Percentiles rank a stretch among this genome's conserved stretches.
phyloP scores from a whole-genome alignment of 1,140 invertebrate genomes.

The Drosophila santomea region DNA sequence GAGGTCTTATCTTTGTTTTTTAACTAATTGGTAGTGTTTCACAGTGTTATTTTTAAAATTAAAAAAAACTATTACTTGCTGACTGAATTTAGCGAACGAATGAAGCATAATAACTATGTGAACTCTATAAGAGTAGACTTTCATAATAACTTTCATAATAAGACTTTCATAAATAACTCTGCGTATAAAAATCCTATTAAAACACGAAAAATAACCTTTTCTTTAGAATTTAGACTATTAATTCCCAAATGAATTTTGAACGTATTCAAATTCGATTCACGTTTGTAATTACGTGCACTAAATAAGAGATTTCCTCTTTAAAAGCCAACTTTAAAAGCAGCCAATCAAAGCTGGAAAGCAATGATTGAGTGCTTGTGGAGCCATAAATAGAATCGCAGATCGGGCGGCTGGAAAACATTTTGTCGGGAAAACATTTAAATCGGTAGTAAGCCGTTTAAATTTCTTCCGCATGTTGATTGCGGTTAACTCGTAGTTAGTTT shows the following conservation, averaged over 20 bases:
- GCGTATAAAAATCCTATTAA: not conserved
- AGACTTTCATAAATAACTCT: slow-evolving; percentile 6
- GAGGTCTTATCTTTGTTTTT: not conserved
- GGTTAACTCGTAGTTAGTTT: slow-evolving; percentile 32
- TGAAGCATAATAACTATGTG: not conserved
- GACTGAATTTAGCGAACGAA: no score
- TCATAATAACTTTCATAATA: no score
- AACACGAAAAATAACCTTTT: not conserved
- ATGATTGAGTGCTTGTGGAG: not conserved
- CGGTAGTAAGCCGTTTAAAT: slow-evolving; percentile 39
- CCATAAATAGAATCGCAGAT: slow-evolving; percentile 21
- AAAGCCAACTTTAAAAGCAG: not conserved
- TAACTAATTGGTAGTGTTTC: no score
- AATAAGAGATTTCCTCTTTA: slow-evolving; percentile 9
- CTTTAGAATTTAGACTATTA: slow-evolving; percentile 2
- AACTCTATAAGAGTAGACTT: not conserved
- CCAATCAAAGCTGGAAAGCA: slow-evolving; percentile 10
- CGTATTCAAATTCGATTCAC: slow-evolving; percentile 15
- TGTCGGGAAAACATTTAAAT: slow-evolving; percentile 2
- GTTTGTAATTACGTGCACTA: slow-evolving; percentile 27
- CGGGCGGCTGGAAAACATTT: slow-evolving; percentile 5
- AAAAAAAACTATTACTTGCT: no score
- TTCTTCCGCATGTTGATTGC: slow-evolving; percentile 42
- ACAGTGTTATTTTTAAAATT: not conserved
- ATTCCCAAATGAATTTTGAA: slow-evolving; percentile 9